Evolutionary conservation across 2,113 vertebrate species (phyloP).

Genomic region (Brevimyrus niger): DNA sequence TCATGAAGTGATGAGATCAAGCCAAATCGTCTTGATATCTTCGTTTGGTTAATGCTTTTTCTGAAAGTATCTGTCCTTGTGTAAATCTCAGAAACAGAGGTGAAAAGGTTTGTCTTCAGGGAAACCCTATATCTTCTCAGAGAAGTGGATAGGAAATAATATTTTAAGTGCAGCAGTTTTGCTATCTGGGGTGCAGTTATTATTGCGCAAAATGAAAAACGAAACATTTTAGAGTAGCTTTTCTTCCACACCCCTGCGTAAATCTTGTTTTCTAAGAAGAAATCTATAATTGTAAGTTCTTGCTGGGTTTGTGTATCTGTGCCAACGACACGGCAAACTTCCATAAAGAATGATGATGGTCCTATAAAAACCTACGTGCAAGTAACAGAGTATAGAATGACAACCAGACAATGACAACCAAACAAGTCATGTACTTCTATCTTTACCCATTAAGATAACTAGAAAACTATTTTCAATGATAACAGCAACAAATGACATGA

Average conservation of each 20-base stretch:
- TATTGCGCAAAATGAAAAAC: not conserved
- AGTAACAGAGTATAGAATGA: not conserved
- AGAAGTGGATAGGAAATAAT: not conserved
- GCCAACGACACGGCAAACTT: not conserved
- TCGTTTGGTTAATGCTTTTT: not conserved
- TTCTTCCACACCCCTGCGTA: not conserved
- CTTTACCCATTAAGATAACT: not conserved
- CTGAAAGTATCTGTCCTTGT: not conserved
- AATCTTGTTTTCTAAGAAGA: not conserved
- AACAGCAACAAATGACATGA: not conserved
- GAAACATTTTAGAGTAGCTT: not conserved
- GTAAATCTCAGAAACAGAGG: not conserved
- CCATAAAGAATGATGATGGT: not conserved
- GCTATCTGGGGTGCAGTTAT: not conserved
- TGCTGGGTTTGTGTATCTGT: not conserved
- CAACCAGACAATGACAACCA: not conserved
- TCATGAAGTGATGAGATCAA: slow-evolving; percentile 15
- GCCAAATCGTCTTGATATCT: not conserved
- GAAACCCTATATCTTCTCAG: not conserved
- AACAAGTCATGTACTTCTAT: not conserved
- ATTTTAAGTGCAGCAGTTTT: not conserved
- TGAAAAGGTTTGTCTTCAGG: slow-evolving; percentile 3
- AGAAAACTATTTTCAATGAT: not conserved
- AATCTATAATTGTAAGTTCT: not conserved
- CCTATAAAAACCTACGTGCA: not conserved